Base-by-base conservation (phyloP, 35 echinoderm and acorn worm species). In the Amphiura filiformis region DNA sequence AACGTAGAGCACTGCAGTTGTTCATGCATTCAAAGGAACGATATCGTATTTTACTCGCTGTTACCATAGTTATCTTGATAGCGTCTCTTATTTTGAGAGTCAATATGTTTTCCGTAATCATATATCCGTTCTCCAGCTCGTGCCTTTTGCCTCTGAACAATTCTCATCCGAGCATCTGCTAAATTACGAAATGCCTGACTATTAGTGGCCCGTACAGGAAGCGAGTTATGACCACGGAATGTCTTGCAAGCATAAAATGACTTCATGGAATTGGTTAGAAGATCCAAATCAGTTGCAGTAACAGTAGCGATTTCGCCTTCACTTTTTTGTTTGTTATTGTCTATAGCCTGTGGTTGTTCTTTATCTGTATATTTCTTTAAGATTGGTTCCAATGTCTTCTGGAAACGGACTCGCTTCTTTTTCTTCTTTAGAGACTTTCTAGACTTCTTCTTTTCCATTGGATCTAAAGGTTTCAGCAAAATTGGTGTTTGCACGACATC, bases 211-310 rank as follows among this genome's bases (percentile, higher is more conserved):
- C 26, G 31, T 1, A 47, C 23, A 0, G 81, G 81, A 13, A 83
- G 40, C 14, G 81, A 83, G 34, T 83, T 83, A 15, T 47, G 81
- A 0, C 81, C 81, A 4, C 81, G 81, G 42, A 47, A 83, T 31
- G 52, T 34, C 52, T 83, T 83, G 52, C 81, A 83, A 30, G 26
- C 31, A 47, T 83, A 41, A 47, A 22, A 83, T 32, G 81, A 83
- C 81, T 83, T 39, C 81, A 83, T 47, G 0, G 81, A 83, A 28
- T 83, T 83, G 26, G 39, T 83, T 39, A 83, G 30, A 14, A 83
- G 39, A 13, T 47, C 23, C 30, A 83, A 41, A 47, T 83, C 81
- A 32, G 81, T 83, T 20, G 81, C 81, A 14, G 26, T 83, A 7
- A 83, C 81, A 9, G 38, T 40, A 47, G 44, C 44, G 20, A 7